Base-by-base conservation (phyloP, 2,797 vertebrate genomes). In the Paguma larvata region DNA sequence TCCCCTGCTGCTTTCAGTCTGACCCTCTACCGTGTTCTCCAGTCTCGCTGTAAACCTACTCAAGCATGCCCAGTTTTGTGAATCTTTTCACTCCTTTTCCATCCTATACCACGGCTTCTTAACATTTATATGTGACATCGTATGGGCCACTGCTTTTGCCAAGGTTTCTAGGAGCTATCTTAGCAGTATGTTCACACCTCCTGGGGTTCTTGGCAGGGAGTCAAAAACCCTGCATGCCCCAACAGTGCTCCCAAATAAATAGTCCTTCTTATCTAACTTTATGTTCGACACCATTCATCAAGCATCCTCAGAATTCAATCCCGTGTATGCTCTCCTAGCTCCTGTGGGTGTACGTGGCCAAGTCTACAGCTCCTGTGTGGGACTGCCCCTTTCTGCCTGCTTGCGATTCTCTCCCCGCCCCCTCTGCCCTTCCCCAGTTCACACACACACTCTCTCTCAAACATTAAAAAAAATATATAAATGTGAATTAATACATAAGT, bases 401-500 rank as follows among this genome's bases (percentile, higher is more conserved):
- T 72, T 59, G 21, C 19, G 56, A 23, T 59, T 59, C 56, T 59
- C 56, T 59, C 56, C 41, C 6, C 41, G 38, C 68, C 21, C 68
- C 11, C 68, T 70, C 34, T 70, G n/a, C 67, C 34, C 18, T n/a
- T 68, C 32, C 67, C n/a, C 67, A 53, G 51, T 16, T 68, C 15
- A 23, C 21, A 56, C 56, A 56, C 56, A 23, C 67, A 34, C 5
- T 13, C 34, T 72, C 38, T 41, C 5, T 41, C 70, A 21, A 23
- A 59, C 21, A 59, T 59, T 23, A 59, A 56, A 59, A 59, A 59
- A 59, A 59, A 51, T 51, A 59, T 9, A 19, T 63, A 25, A 94
- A 91, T 44, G 32, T 21, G 38, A 94, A 82, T 63, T 95, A 82
- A 75, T 85, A 79, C 27, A 68, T 27, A 75, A 94, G 30, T 86